Base-by-base conservation (phyloP, 2,113 vertebrate species). In the Archilochus colubris region DNA sequence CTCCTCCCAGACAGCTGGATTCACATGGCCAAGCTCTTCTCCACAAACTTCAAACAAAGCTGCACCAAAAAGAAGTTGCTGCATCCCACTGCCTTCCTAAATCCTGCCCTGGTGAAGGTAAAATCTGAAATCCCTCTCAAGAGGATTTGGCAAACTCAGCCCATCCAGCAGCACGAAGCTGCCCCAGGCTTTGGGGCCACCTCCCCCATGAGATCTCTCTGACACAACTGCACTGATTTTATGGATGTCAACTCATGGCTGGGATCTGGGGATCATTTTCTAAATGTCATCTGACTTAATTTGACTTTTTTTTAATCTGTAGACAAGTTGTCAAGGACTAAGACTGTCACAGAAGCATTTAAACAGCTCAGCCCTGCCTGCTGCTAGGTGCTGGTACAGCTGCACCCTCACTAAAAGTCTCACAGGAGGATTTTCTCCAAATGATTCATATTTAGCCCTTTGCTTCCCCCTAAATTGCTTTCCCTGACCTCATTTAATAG, bases 401-500 rank as follows among this genome's bases (percentile, higher is more conserved):
- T 70, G 48, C 78, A 43, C 86, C 89, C 66, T 72, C 61, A 80
- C 76, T 69, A 13, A 19, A 79, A 67, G 51, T 66, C 76, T 86
- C 62, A 73, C 12, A 54, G 69, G 63, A 94, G 53, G 61, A 73
- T 89, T 88, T 94, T 75, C 59, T 88, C 75, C 63, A 78, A 74
- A 77, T 11, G 40, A 55, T 88, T 75, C 61, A 76, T 43, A 62
- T 83, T 91, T 72, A 82, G 74, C 67, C 59, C 36, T 87, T 79
- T 72, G 36, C 50, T 91, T 86, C 38, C 73, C 50, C 74, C 21
- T 67, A 89, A 89, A 93, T 79, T 93, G 72, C 53, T 67, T 91
- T 94, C 44, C 27, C 62, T 82, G 87, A 79, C 82, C 82, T 61
- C 51, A 70, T 53, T 90, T 85, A 74, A 93, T 63, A 78, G 75